These are phyloP conservation scores for Cebus imitator DNA, from an alignment of 2,113 vertebrate species.

Conservation along the genomic window DNA sequence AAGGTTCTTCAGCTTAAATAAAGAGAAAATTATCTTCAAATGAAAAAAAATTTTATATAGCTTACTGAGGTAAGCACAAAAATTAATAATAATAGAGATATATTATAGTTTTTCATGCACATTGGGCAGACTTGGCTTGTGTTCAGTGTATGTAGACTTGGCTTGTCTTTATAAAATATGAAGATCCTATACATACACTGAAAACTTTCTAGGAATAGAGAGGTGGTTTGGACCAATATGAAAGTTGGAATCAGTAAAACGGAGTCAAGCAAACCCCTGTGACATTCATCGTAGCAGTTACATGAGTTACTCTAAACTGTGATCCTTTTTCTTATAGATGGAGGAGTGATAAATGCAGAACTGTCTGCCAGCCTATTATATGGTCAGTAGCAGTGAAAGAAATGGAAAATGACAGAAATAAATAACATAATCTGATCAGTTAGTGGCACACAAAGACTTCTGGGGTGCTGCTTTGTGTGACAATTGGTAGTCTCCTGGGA, in stretches of 20 bases:
- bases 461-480: slow-evolving; percentile 9
- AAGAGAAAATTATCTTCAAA: slow-evolving; percentile 31
- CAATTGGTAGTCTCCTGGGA: slow-evolving; percentile 12
- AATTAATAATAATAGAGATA: neutral
- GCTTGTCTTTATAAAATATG: neutral
- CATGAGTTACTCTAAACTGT: slow-evolving; percentile 34
- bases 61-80: slow-evolving; percentile 21
- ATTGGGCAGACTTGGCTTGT: neutral
- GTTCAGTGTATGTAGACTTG: neutral
- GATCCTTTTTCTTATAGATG: slow-evolving; percentile 45
- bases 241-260: slow-evolving; percentile 52
- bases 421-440: slow-evolving; percentile 64
- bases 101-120: neutral
- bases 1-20: slow-evolving; percentile 62
- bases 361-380: slow-evolving; percentile 60
- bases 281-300: slow-evolving; percentile 42
- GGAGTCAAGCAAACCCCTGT: neutral
- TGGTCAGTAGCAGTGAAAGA: neutral
- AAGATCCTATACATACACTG: neutral
- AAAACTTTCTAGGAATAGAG: neutral
- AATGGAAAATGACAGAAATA: slow-evolving; percentile 66
- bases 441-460: slow-evolving; percentile 46
- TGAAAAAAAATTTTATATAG: slow-evolving; percentile 23
- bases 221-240: neutral
- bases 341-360: slow-evolving; percentile 51